Evolutionary conservation across 2,113 vertebrate species (phyloP).

Genomic region (Neolamprologus kungweensis): DNA sequence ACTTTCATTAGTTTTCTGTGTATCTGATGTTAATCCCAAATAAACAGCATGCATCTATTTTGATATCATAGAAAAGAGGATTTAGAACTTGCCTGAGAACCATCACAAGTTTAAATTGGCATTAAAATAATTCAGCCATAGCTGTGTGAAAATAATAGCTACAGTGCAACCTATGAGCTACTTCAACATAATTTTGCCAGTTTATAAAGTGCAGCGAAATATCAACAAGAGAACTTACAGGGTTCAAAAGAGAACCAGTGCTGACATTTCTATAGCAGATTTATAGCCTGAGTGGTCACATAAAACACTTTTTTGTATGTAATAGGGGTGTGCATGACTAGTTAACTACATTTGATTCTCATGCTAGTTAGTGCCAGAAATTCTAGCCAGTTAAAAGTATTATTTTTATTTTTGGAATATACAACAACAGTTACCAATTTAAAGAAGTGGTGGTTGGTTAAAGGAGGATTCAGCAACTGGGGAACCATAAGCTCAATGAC

Average conservation of each 20-base stretch:
- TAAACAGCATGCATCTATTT: background rate
- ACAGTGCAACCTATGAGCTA: background rate
- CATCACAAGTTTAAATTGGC: background rate
- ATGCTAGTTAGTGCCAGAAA: background rate
- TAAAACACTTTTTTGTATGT: background rate
- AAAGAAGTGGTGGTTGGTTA: background rate
- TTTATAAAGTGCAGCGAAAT: background rate
- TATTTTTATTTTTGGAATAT: background rate
- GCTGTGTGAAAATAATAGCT: background rate
- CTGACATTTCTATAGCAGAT: background rate
- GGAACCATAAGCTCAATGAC: background rate
- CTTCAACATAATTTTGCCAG: background rate
- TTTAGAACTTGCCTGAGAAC: background rate
- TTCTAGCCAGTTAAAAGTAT: background rate
- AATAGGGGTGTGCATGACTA: background rate
- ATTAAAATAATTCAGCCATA: background rate
- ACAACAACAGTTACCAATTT: background rate
- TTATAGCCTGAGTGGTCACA: background rate
- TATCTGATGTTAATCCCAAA: background rate
- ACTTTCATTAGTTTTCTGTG: background rate
- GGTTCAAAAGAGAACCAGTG: background rate
- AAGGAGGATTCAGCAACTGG: background rate
- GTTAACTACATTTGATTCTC: background rate
- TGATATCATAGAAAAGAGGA: background rate
- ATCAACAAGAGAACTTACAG: background rate